Evolutionary conservation across 1,140 invertebrate species (phyloP).

Genomic region (Nasonia giraulti): DNA sequence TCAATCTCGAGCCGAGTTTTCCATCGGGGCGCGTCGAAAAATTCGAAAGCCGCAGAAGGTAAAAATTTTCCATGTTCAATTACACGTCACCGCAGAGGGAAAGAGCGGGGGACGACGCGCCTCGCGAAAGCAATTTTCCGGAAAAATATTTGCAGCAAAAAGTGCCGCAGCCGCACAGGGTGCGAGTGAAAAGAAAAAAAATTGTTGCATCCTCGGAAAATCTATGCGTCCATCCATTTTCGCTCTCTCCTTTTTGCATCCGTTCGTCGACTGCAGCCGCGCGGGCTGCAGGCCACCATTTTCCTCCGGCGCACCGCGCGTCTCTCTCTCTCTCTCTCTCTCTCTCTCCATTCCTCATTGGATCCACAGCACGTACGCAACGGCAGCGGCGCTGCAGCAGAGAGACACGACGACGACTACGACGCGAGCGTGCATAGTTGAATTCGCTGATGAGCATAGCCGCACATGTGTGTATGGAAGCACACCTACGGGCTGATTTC

Average conservation of each 20-base stretch:
- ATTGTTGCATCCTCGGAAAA: background rate
- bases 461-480: background rate
- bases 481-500: background rate
- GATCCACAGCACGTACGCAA: background rate
- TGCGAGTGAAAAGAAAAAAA: background rate
- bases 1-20: too few relatives aligned
- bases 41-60: too few relatives aligned
- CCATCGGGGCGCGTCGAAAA: too few relatives aligned
- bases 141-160: too few relatives aligned
- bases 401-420: too few relatives aligned
- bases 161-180: too few relatives aligned
- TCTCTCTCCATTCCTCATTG: conserved; percentile 15
- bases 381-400: background rate
- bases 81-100: too few relatives aligned
- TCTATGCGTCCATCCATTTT: background rate
- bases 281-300: background rate
- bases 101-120: too few relatives aligned
- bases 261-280: background rate
- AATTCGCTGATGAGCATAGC: conserved; percentile 1
- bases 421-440: background rate
- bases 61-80: too few relatives aligned
- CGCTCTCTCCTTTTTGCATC: background rate
- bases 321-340: background rate
- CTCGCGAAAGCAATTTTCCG: background rate
- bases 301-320: background rate